Evolutionary conservation across 2,113 vertebrate species (phyloP).

Genomic region (Rhinoptilus africanus): DNA sequence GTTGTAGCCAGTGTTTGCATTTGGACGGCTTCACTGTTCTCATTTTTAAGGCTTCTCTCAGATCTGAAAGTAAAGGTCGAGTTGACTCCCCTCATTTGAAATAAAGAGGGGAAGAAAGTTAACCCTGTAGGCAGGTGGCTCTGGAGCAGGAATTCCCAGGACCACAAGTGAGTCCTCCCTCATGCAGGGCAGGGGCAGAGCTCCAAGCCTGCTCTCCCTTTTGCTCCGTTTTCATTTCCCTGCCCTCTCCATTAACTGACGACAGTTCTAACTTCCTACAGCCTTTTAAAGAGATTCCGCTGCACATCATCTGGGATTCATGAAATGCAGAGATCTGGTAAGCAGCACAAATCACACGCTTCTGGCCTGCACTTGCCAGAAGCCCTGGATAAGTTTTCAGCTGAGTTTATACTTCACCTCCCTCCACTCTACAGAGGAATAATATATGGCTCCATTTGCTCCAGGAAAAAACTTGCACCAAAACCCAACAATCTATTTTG

Average conservation of each 20-base stretch:
- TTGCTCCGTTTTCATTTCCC: background rate
- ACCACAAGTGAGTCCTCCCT: background rate
- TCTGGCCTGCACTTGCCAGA: background rate
- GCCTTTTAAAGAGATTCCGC: slow-evolving; percentile 25
- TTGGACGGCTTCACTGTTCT: slow-evolving; percentile 31
- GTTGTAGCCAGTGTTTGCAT: slow-evolving; percentile 35
- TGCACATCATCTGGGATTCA: background rate
- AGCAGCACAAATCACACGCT: slow-evolving; percentile 7
- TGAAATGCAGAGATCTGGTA: slow-evolving; percentile 5
- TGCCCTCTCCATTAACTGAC: slow-evolving; percentile 3
- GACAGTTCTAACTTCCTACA: background rate
- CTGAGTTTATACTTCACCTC: slow-evolving; percentile 55
- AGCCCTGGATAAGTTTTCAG: slow-evolving; percentile 8
- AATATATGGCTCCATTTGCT: slow-evolving; percentile 23
- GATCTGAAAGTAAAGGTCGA: slow-evolving; percentile 52
- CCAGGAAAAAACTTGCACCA: background rate
- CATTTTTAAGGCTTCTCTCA: slow-evolving; percentile 48
- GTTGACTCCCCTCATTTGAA: slow-evolving; percentile 43
- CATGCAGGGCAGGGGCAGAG: accelerated
- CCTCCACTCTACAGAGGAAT: slow-evolving; percentile 26
- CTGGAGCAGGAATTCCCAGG: background rate
- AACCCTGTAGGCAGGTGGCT: slow-evolving; percentile 27
- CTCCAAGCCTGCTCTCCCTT: background rate
- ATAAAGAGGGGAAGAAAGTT: slow-evolving; percentile 1
- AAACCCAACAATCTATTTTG: background rate